Conservation (phyloP, 2,888 invertebrate genomes). For the Maniola hyperantus region DNA sequence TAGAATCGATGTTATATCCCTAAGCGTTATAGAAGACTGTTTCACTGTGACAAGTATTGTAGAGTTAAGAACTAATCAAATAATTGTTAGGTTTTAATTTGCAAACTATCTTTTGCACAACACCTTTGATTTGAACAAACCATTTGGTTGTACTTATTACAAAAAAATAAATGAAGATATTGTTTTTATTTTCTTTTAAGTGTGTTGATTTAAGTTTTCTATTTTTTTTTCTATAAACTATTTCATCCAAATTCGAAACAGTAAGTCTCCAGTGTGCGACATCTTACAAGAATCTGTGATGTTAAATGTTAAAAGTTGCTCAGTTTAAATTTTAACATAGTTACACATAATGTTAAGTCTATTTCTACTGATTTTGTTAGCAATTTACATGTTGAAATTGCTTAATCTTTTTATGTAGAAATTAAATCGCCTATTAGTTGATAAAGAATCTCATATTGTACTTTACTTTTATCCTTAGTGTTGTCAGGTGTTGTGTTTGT, state of each 20-base stretch:
- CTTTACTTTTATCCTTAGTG: neutral
- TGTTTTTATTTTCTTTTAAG: constrained; percentile 45
- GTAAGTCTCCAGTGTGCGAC: constrained; percentile 15
- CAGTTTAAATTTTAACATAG: constrained; percentile 67
- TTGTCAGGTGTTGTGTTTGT: constrained; percentile 5
- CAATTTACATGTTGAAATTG: constrained; percentile 20
- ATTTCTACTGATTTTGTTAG: constrained; percentile 35
- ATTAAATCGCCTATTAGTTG: constrained; percentile 26
- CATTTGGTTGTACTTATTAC: constrained; percentile 64
- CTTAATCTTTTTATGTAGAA: constrained; percentile 18
- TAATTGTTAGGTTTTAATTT: constrained; percentile 27
- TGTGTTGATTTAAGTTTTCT: constrained; percentile 44
- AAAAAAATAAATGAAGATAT: constrained; percentile 40
- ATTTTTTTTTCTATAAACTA: constrained; percentile 39
- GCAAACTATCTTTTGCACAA: constrained; percentile 29
- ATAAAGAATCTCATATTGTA: constrained; percentile 37
- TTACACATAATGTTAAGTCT: constrained; percentile 44
- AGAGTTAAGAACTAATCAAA: constrained; percentile 30
- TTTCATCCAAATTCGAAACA: constrained; percentile 32
- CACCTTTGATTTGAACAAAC: constrained; percentile 31
- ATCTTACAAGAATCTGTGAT: constrained; percentile 57
- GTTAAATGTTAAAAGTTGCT: constrained; percentile 65
- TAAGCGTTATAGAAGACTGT: constrained; percentile 43
- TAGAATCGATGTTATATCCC: constrained; percentile 13
- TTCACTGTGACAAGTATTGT: constrained; percentile 47